Evolutionary conservation across 2,888 invertebrate species (phyloP), one percentile per base, ranked within the genome.

Genomic region (Chymomyza procnemis): DNA sequence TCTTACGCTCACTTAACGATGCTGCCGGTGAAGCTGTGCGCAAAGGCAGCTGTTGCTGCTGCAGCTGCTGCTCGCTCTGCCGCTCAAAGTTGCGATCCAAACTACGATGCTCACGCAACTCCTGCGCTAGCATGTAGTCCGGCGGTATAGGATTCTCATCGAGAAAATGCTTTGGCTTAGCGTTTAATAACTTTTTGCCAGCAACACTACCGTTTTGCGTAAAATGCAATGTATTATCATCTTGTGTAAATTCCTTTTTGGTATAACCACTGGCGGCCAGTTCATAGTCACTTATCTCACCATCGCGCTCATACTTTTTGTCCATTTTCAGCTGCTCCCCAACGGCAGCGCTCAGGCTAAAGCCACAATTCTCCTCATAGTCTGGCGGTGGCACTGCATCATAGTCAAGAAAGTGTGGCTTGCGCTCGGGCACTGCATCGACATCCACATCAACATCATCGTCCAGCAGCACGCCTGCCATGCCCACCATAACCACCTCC

Each of bases 331-430:
- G 76, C 67, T 89, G 86, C 74, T 91, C 91, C 0, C 91, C 90
- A 48, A 75, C 73, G 30, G 73, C 63, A 0, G 74, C 61, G 1
- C 78, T 68, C 52, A 75, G 70, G 47, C 73, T 74, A 52, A 70
- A 74, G 63, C 77, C 78, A 61, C 80, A 79, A 21, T 74, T 77
- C 41, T 90, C 89, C 22, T 90, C 88, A 69, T 90, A 90, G 21
- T 92, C 92, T 64, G 93, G 92, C 65, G 93, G 93, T 60, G 92
- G 92, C 61, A 92, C 92, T 67, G 93, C 93, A 88, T 93, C 94
- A 79, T 93, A 93, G 80, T 94, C 93, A 59, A 94, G 91, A 80
- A 94, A 94, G 89, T 93, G 94, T 22, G 93, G 92, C 78, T 93
- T 92, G 77, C 92, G 92, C 58, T 92, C 89, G 8, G 88, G 76